phyloP scores from a whole-genome alignment of 2,113 vertebrate species.

The Puffinus mauretanicus region DNA sequence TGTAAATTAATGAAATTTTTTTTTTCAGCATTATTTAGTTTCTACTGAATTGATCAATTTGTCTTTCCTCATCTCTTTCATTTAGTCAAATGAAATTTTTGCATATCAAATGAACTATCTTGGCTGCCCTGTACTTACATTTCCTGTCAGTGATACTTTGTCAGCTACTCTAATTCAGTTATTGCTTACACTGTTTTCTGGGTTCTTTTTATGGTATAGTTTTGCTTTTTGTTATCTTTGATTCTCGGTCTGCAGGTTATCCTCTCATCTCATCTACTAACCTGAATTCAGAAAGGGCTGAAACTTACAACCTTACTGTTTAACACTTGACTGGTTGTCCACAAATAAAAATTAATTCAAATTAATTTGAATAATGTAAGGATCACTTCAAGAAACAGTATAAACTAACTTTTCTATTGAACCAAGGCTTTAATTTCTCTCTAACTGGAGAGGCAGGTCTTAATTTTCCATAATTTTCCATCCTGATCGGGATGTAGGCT shows the following conservation, averaged over 20 bases:
- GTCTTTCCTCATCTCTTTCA: neutral
- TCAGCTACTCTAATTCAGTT: neutral
- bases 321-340: neutral
- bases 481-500: neutral
- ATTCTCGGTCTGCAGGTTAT: neutral
- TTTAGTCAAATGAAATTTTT: neutral
- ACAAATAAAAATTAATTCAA: neutral
- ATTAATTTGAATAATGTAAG: neutral
- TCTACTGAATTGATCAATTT: neutral
- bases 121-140: neutral
- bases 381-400: neutral
- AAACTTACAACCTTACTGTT: neutral
- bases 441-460: neutral
- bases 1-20: neutral
- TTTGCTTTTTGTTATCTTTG: neutral
- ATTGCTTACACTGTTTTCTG: neutral
- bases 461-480: neutral
- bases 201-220: neutral
- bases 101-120: neutral
- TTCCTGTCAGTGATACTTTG: neutral
- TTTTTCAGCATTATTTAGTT: neutral
- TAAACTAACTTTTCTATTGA: neutral
- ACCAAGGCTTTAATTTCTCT: neutral
- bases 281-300: neutral
- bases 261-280: neutral